Conservation (phyloP, 2,888 invertebrate species). For the Cartodere bifasciata region DNA sequence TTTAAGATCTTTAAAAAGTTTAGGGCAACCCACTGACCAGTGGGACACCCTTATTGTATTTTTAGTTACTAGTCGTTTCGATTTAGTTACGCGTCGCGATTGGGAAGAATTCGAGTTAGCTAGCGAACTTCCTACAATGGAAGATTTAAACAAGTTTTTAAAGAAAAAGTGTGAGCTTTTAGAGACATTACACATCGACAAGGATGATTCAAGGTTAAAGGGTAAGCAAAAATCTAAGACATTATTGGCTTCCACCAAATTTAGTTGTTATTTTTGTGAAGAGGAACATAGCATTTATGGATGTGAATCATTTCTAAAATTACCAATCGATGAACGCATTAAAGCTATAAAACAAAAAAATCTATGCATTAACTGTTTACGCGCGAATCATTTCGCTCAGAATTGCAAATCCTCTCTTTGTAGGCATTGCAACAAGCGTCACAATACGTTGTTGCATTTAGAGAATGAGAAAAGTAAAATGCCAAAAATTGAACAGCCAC, state of each 20-base stretch:
- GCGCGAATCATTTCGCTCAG: conserved; percentile 2
- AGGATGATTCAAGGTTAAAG: background rate
- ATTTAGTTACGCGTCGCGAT: conserved; percentile 13
- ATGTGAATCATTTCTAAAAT: background rate
- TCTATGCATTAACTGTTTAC: conserved; percentile 5
- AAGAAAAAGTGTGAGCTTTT: conserved; percentile 2
- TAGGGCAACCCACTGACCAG: conserved; percentile 17
- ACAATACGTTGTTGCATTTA: conserved; percentile 11
- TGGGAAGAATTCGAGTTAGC: conserved; percentile 13
- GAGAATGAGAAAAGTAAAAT: conserved; percentile 3
- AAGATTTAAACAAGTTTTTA: conserved; percentile 2
- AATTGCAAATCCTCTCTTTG: conserved; percentile 14
- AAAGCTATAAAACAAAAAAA: background rate
- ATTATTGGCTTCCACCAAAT: background rate
- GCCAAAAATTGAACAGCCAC: conserved; percentile 1
- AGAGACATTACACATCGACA: background rate
- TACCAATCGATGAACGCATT: background rate
- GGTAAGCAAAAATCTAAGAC: background rate
- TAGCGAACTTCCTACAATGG: conserved; percentile 3
- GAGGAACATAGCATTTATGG: background rate
- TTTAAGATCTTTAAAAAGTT: conserved; percentile 16
- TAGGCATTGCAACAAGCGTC: conserved; percentile 13
- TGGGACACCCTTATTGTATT: conserved; percentile 18
- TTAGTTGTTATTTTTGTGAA: conserved; percentile 1
- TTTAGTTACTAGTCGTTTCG: conserved; percentile 10